These are phyloP conservation scores for Artibeus lituratus DNA, from an alignment of 2,797 vertebrate species.

Conservation along the genomic window DNA sequence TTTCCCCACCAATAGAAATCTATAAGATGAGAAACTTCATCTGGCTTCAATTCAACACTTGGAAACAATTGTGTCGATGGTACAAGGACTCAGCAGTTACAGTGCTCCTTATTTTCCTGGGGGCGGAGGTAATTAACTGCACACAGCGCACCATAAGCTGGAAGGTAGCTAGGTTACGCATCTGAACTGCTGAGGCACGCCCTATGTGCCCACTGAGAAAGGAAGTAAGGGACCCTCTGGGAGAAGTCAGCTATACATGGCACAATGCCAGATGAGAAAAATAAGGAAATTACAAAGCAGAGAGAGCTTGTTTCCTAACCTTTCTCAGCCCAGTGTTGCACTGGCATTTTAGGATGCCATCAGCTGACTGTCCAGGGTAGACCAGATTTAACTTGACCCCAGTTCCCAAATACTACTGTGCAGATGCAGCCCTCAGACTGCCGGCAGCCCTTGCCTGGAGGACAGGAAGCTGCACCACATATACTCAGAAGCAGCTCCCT, in stretches of 20 bases:
- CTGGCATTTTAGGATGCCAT: background rate
- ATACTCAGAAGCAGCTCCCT: background rate
- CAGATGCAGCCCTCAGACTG: background rate
- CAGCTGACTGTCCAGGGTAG: background rate
- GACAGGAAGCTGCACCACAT: background rate
- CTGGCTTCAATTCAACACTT: conserved; percentile 8
- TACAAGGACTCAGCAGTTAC: background rate
- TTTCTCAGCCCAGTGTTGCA: background rate
- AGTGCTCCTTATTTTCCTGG: background rate
- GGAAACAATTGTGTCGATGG: background rate
- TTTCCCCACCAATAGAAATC: background rate
- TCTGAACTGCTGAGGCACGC: background rate
- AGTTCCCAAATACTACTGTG: background rate
- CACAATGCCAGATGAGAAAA: background rate
- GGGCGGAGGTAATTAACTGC: background rate
- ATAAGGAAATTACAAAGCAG: background rate
- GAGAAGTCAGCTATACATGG: background rate
- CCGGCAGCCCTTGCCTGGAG: background rate
- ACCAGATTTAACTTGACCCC: background rate
- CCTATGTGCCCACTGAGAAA: background rate
- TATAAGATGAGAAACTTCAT: conserved; percentile 32
- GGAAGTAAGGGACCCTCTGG: background rate
- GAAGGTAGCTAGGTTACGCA: background rate
- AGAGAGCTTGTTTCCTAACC: background rate
- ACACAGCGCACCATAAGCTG: background rate